Evolutionary conservation across 92 coral and sea anemone genomes (phyloP).

Genomic region (Bergia sp.): DNA sequence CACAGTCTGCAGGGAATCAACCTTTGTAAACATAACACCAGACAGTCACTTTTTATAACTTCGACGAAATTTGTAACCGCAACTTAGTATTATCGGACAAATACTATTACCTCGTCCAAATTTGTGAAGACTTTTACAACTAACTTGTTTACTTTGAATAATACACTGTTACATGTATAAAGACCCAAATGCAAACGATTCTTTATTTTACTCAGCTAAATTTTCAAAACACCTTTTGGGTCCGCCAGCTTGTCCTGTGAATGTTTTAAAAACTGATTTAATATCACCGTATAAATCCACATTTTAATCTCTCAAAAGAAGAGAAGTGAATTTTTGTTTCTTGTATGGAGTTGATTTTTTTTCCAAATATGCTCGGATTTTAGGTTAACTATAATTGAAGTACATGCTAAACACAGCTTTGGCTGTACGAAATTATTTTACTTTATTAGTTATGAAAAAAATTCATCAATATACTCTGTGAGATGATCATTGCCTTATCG

Average conservation of each 20-base stretch:
- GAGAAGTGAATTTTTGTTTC: not conserved
- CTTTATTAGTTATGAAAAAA: not conserved
- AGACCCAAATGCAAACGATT: not conserved
- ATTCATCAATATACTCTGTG: no score
- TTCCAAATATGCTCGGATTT: not conserved
- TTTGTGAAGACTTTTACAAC: not conserved
- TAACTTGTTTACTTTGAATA: slow-evolving; percentile 14
- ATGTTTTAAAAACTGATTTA: no score
- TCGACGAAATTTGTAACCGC: not conserved
- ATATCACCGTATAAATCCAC: not conserved
- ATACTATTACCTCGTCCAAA: not conserved
- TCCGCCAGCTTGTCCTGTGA: no score
- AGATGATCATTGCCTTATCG: no score
- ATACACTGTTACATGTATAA: no score
- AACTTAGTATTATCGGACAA: not conserved
- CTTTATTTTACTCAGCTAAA: not conserved
- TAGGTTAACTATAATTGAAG: not conserved
- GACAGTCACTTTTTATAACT: not conserved
- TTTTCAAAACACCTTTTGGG: not conserved
- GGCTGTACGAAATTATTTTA: no score
- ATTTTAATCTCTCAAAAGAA: not conserved
- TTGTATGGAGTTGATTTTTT: not conserved
- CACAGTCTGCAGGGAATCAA: no score
- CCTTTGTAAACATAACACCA: not conserved
- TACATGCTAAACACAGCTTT: no score